Percentiles rank a stretch among this genome's conserved stretches.
Conservation (phyloP, 2,888 invertebrate genomes). For the Ceratothoa steindachneri region DNA sequence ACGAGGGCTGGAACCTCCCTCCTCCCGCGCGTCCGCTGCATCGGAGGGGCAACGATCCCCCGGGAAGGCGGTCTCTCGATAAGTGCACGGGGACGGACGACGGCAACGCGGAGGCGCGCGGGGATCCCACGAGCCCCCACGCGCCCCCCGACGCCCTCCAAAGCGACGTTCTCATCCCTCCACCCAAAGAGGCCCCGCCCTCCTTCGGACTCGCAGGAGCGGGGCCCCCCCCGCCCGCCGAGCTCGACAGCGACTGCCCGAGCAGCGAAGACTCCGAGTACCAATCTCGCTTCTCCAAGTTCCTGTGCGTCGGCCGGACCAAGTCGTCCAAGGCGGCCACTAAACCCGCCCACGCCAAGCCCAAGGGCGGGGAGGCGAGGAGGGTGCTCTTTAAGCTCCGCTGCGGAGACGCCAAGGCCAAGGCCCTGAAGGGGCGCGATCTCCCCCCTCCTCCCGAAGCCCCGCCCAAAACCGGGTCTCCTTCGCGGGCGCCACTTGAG, state of each 20-base stretch:
- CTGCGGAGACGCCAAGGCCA: conserved; percentile 32
- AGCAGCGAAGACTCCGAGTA: conserved; percentile 48
- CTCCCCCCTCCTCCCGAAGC: conserved; percentile 22
- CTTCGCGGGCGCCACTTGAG: conserved; percentile 32
- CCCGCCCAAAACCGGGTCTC: conserved; percentile 47
- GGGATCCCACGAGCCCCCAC: background rate
- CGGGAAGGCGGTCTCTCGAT: conserved; percentile 33
- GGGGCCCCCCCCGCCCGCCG: conserved; percentile 48
- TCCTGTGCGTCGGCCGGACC: conserved; percentile 43
- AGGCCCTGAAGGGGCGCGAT: conserved; percentile 36
- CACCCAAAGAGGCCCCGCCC: background rate
- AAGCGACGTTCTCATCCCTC: background rate
- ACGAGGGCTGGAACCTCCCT: conserved; percentile 31
- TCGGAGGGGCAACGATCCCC: conserved; percentile 33
- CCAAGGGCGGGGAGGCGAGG: conserved; percentile 36
- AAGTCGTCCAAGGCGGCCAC: conserved; percentile 39
- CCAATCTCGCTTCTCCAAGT: conserved; percentile 46
- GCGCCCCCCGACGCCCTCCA: background rate
- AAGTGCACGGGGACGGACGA: conserved; percentile 44
- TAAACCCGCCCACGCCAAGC: conserved; percentile 40
- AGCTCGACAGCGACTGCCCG: conserved; percentile 52
- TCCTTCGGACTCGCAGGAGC: background rate
- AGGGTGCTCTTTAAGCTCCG: conserved; percentile 42
- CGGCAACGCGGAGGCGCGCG: background rate
- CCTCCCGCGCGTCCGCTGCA: conserved; percentile 36